Conservation (phyloP, 2,113 vertebrate genomes). For the Seriola rivoliana region DNA sequence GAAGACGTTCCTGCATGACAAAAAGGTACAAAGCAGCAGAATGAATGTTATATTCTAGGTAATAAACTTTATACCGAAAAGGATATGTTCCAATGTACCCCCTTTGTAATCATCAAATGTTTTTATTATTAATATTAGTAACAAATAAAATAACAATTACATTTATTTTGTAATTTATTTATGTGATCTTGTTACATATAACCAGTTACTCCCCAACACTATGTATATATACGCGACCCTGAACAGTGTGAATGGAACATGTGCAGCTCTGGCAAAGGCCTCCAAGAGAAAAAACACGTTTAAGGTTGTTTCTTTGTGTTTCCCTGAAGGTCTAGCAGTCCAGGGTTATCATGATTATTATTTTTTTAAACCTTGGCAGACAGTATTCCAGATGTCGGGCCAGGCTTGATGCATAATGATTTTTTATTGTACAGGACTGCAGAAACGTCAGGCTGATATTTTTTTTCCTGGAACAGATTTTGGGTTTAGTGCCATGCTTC, state of each 20-base stretch:
- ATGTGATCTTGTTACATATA: no score
- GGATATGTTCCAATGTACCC: no score
- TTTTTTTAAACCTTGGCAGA: conserved; percentile 26
- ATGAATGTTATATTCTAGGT: no score
- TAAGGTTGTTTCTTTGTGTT: conserved; percentile 25
- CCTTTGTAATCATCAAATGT: no score
- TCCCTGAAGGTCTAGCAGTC: conserved; percentile 8
- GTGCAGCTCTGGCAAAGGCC: neutral
- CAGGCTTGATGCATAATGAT: conserved; percentile 1
- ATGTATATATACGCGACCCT: conserved; percentile 1
- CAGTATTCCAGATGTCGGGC: neutral
- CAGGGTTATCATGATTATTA: neutral
- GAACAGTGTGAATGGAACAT: conserved; percentile 13
- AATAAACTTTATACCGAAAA: no score
- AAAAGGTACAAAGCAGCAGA: no score
- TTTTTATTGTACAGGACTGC: neutral
- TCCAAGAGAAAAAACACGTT: conserved; percentile 23
- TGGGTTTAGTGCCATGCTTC: conserved; percentile 1
- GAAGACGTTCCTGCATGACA: no score
- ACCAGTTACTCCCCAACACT: no score
- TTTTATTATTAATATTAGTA: no score
- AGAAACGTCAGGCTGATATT: neutral
- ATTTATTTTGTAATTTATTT: no score
- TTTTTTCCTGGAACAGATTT: neutral
- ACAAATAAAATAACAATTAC: no score